Conservation (phyloP, 2,888 invertebrate species). For the Nomada hirtipes region DNA sequence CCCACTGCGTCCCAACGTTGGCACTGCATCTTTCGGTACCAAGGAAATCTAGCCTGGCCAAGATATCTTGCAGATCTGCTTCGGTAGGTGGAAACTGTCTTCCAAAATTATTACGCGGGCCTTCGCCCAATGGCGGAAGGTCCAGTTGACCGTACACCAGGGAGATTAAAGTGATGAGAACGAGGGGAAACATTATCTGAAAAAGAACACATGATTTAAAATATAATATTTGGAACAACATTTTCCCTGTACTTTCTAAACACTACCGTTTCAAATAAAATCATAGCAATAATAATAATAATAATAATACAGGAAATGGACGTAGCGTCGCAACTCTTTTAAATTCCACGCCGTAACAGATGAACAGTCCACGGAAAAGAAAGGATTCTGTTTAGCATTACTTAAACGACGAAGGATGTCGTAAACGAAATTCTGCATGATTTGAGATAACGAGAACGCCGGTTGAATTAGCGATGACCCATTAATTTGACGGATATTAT, state of each 20-base stretch:
- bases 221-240: no score
- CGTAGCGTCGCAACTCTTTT: no score
- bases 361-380: no score
- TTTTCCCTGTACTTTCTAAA: no score
- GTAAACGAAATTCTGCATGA: background rate
- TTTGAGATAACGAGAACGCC: slow-evolving; percentile 3
- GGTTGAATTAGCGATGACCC: slow-evolving; percentile 2
- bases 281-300: background rate
- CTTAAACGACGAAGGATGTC: background rate
- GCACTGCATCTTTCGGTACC: slow-evolving; percentile 93
- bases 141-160: slow-evolving; percentile 77
- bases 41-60: slow-evolving; percentile 90
- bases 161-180: slow-evolving; percentile 61
- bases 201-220: background rate
- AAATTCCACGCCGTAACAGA: background rate
- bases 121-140: slow-evolving; percentile 77
- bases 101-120: slow-evolving; percentile 44
- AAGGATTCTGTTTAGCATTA: background rate
- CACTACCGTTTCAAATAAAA: no score
- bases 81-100: slow-evolving; percentile 59
- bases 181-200: slow-evolving; percentile 33
- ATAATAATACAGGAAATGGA: background rate
- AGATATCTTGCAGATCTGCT: slow-evolving; percentile 77
- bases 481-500: slow-evolving; percentile 5
- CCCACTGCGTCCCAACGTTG: slow-evolving; percentile 95